Percentiles rank a stretch among this genome's conserved stretches.
phyloP scores from a whole-genome alignment of 2,113 vertebrate genomes.

The Hylia prasina region DNA sequence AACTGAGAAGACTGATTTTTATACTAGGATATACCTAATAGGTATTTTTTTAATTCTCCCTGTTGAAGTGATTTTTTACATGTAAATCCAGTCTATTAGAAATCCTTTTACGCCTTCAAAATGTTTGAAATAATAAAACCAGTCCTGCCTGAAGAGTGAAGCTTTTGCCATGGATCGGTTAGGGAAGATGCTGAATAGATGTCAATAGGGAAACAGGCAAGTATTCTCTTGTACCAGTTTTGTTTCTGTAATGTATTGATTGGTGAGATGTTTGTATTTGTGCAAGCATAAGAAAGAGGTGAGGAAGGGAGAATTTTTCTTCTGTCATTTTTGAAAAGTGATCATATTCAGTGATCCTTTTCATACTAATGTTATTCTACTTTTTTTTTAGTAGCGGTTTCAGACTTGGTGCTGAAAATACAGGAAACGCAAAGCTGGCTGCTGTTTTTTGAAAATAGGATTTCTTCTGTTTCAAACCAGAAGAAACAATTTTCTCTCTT shows the following conservation, averaged over 20 bases:
- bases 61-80: background rate
- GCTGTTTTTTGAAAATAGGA: background rate
- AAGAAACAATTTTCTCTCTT: background rate
- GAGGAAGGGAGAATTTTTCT: background rate
- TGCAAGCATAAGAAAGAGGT: background rate
- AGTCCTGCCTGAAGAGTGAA: background rate
- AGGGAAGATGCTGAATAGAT: background rate
- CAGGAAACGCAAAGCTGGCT: conserved; percentile 24
- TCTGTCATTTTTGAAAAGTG: background rate
- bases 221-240: background rate
- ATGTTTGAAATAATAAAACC: background rate
- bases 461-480: background rate
- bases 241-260: background rate
- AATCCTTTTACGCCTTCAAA: background rate
- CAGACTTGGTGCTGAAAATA: background rate
- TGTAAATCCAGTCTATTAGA: background rate
- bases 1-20: background rate
- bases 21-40: background rate
- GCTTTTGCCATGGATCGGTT: background rate
- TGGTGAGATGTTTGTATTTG: background rate
- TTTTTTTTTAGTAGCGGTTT: background rate
- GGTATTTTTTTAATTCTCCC: background rate
- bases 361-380: background rate
- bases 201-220: background rate
- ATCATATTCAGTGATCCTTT: background rate